These are phyloP conservation scores for Hipparchia sbordonii DNA, from an alignment of 2,888 invertebrate species.

Conservation along the genomic window DNA sequence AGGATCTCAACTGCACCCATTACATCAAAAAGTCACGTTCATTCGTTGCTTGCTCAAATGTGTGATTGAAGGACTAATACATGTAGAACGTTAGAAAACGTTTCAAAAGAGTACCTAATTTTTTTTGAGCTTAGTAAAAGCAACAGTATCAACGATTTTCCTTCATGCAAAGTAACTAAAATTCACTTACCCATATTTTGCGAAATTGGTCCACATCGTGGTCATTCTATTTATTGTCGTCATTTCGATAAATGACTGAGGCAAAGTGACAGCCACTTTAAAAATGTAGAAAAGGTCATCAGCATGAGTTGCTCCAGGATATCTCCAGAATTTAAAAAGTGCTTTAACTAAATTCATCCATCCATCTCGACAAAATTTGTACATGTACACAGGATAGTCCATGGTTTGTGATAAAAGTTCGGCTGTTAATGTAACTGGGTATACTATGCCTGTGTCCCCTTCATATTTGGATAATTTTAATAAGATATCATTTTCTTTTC, in stretches of 20 bases:
- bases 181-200: slow-evolving; percentile 63
- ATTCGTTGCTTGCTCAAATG: too few relatives aligned
- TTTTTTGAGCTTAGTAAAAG: not conserved
- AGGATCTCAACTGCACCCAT: too few relatives aligned
- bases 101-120: not conserved
- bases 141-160: too few relatives aligned
- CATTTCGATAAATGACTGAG: slow-evolving; percentile 52
- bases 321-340: slow-evolving; percentile 51
- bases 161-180: not conserved
- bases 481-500: slow-evolving; percentile 55
- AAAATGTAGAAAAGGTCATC: slow-evolving; percentile 77
- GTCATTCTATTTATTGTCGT: slow-evolving; percentile 59
- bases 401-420: slow-evolving; percentile 55
- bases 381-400: slow-evolving; percentile 57
- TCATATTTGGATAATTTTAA: slow-evolving; percentile 62
- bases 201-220: slow-evolving; percentile 73
- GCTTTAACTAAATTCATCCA: slow-evolving; percentile 67
- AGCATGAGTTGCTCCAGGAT: slow-evolving; percentile 72
- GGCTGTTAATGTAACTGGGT: slow-evolving; percentile 58
- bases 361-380: slow-evolving; percentile 66
- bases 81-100: too few relatives aligned
- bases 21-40: too few relatives aligned
- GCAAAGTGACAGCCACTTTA: slow-evolving; percentile 52
- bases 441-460: slow-evolving; percentile 67
- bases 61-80: too few relatives aligned